A percentile compares a stretch with the other conserved stretches of the same genome.
phyloP scores from a whole-genome alignment of 2,113 vertebrate species.

The Melanotaenia duboulayi region DNA sequence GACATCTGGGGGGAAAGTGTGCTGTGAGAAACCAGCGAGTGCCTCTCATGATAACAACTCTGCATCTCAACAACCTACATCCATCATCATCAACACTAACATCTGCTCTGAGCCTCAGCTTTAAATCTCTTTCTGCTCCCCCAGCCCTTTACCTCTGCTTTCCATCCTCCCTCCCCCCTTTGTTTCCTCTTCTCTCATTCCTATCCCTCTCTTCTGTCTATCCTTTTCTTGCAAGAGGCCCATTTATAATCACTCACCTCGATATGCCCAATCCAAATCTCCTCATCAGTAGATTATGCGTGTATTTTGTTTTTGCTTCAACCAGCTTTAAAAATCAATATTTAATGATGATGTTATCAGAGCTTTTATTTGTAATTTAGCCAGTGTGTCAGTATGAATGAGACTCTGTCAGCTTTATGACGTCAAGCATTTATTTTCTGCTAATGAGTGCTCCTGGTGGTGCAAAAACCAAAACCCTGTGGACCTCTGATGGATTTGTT shows the following conservation, averaged over 20 bases:
- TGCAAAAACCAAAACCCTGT: constrained; percentile 67
- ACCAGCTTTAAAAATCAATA: constrained; percentile 79
- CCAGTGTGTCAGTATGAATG: constrained; percentile 78
- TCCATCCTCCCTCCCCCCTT: constrained; percentile 17
- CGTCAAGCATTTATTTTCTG: constrained; percentile 76
- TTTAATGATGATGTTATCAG: constrained; percentile 84
- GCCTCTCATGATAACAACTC: constrained; percentile 82
- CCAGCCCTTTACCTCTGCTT: constrained; percentile 44
- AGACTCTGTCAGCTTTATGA: constrained; percentile 78
- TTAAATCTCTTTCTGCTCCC: constrained; percentile 77
- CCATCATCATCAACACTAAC: constrained; percentile 85
- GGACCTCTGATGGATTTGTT: constrained; percentile 72
- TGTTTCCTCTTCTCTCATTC: constrained; percentile 25
- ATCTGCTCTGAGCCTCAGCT: constrained; percentile 84
- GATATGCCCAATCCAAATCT: constrained; percentile 40
- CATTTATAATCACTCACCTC: constrained; percentile 3
- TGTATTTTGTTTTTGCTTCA: constrained; percentile 47
- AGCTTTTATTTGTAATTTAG: constrained; percentile 82
- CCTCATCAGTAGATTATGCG: constrained; percentile 33
- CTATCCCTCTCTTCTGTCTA: constrained; percentile 26
- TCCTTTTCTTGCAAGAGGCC: constrained; percentile 29
- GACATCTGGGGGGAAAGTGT: constrained; percentile 76
- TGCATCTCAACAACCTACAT: constrained; percentile 83
- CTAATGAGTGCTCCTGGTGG: constrained; percentile 75
- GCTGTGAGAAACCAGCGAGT: constrained; percentile 72